Evolutionary conservation across 1,140 invertebrate genomes (phyloP).

Genomic region (Aphelenchoides avenae): DNA sequence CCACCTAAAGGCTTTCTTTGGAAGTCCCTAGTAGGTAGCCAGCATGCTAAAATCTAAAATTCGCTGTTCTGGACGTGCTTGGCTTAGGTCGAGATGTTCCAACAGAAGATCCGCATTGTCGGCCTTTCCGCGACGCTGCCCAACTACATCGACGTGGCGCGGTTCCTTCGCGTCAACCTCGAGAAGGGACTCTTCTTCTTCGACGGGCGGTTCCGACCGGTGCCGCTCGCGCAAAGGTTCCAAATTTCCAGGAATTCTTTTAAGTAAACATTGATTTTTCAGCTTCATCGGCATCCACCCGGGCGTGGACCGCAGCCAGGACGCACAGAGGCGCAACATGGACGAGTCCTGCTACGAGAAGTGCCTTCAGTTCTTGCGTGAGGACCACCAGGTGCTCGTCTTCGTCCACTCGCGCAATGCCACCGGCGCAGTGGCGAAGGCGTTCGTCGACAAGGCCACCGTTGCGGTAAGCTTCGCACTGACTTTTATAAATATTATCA

Average conservation of each 20-base stretch:
- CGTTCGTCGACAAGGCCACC: slow-evolving; percentile 72
- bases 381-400: slow-evolving; percentile 76
- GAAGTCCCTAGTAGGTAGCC: no score
- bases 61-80: no score
- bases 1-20: no score
- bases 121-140: slow-evolving; percentile 97
- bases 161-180: slow-evolving; percentile 87
- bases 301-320: slow-evolving; percentile 69
- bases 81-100: slow-evolving; percentile 78
- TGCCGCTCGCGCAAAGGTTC: slow-evolving; percentile 76
- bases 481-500: no score
- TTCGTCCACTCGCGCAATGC: slow-evolving; percentile 97
- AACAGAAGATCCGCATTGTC: slow-evolving; percentile 88
- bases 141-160: slow-evolving; percentile 92
- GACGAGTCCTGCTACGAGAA: slow-evolving; percentile 68
- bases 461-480: slow-evolving; percentile 13
- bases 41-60: no score
- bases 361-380: slow-evolving; percentile 28
- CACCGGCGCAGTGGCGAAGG: slow-evolving; percentile 78
- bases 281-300: slow-evolving; percentile 84
- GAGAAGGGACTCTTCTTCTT: slow-evolving; percentile 91
- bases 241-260: slow-evolving; percentile 13
- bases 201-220: slow-evolving; percentile 88
- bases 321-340: slow-evolving; percentile 73
- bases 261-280: slow-evolving; percentile 14